phyloP scores from a whole-genome alignment of 2,888 invertebrate species.

The Hypomecis punctinalis region DNA sequence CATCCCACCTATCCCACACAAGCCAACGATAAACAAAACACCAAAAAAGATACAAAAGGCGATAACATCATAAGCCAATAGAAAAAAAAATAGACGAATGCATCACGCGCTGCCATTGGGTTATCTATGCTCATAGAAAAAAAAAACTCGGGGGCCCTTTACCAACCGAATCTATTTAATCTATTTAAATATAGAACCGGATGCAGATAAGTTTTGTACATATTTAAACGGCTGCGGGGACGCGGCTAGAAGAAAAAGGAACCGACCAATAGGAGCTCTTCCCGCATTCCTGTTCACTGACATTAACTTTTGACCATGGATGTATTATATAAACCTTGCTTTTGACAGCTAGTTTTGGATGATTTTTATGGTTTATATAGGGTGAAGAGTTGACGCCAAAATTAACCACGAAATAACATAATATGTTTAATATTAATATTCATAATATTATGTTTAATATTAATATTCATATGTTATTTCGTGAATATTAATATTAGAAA shows the following conservation, averaged over 20 bases:
- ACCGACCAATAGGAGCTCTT: constrained; percentile 49
- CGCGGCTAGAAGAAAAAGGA: constrained; percentile 50
- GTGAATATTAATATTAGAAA: too few species aligned
- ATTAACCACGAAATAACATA: too few species aligned
- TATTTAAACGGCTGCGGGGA: constrained; percentile 25
- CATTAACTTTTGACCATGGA: constrained; percentile 64
- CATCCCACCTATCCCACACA: neutral
- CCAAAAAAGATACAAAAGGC: constrained; percentile 16
- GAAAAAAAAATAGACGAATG: constrained; percentile 23
- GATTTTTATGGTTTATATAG: constrained; percentile 31
- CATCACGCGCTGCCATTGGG: constrained; percentile 25
- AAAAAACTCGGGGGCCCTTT: constrained; percentile 32
- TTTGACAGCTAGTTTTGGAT: constrained; percentile 55
- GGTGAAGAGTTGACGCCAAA: too few species aligned
- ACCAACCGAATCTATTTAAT: constrained; percentile 31
- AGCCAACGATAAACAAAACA: constrained; percentile 1
- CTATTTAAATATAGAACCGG: constrained; percentile 33
- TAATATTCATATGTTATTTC: too few species aligned
- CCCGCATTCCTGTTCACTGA: constrained; percentile 24
- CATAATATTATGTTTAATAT: too few species aligned
- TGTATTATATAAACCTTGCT: too few species aligned
- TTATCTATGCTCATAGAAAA: constrained; percentile 38
- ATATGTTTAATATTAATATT: too few species aligned
- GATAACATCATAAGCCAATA: constrained; percentile 14
- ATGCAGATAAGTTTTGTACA: constrained; percentile 30